Conservation (phyloP, 2,797 vertebrate species). For the Leucoraja ocellata region DNA sequence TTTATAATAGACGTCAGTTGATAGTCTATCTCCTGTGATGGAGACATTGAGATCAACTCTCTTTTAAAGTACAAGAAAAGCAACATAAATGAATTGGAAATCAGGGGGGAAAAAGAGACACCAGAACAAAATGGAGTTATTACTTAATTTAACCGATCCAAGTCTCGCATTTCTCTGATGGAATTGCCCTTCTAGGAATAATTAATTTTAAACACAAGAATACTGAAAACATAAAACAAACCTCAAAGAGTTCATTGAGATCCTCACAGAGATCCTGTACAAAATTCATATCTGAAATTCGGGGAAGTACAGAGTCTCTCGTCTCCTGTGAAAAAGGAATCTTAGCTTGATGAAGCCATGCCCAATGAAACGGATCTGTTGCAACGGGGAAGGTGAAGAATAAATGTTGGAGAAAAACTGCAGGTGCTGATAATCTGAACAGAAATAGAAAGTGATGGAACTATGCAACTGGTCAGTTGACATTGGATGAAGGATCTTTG, state of each 20-base stretch:
- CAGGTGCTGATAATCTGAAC: too few species aligned
- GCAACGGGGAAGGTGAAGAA: neutral
- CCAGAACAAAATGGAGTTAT: neutral
- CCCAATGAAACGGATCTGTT: conserved; percentile 95
- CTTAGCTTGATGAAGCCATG: conserved; percentile 92
- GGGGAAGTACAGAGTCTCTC: conserved; percentile 78
- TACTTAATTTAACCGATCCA: too few species aligned
- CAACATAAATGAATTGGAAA: neutral
- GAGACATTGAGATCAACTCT: too few species aligned
- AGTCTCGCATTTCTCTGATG: neutral
- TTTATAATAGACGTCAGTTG: too few species aligned
- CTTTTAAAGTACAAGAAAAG: neutral
- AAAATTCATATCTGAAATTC: conserved; percentile 94
- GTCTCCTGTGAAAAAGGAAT: conserved; percentile 92
- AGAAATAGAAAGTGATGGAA: too few species aligned
- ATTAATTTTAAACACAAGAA: too few species aligned
- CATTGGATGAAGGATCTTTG: too few species aligned
- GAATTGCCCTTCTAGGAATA: too few species aligned
- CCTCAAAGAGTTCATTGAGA: conserved; percentile 92
- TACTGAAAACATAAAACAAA: conserved; percentile 42
- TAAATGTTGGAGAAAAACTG: too few species aligned
- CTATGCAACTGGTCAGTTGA: too few species aligned
- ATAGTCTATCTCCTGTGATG: too few species aligned
- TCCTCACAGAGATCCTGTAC: conserved; percentile 97
- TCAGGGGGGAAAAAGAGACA: neutral